A percentile compares a stretch with the other conserved stretches of the same genome.
Conservation (phyloP, 1,140 invertebrate species). For the Ooceraea biroi region DNA sequence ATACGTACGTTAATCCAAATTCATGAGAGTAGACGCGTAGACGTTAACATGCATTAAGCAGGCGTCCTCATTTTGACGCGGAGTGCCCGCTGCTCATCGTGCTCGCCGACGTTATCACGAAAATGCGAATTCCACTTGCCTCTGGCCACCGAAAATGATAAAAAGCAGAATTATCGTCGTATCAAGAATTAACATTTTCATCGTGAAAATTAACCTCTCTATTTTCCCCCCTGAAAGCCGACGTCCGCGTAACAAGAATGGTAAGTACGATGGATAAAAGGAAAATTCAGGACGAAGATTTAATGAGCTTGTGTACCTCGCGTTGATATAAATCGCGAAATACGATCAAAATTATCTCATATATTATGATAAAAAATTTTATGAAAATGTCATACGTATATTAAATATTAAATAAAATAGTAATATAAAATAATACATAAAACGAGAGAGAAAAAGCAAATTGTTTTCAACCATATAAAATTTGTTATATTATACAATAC, state of each 20-base stretch:
- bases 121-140: conserved; percentile 4
- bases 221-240: not conserved
- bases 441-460: too few relatives aligned
- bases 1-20: not conserved
- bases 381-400: too few relatives aligned
- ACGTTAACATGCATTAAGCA: not conserved
- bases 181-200: conserved; percentile 25
- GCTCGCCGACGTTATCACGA: not conserved
- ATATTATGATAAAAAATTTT: too few relatives aligned
- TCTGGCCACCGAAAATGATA: not conserved
- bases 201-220: conserved; percentile 3
- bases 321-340: too few relatives aligned
- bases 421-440: too few relatives aligned
- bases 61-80: not conserved
- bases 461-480: too few relatives aligned
- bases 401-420: too few relatives aligned
- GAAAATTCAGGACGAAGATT: not conserved
- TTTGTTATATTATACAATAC: too few relatives aligned
- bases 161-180: not conserved
- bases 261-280: not conserved
- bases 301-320: not conserved
- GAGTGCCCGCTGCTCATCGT: not conserved
- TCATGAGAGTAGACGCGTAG: not conserved
- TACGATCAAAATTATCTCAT: too few relatives aligned
- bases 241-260: not conserved